Evolutionary conservation across 2,797 vertebrate species (phyloP).

Genomic region (Chelon auratus): DNA sequence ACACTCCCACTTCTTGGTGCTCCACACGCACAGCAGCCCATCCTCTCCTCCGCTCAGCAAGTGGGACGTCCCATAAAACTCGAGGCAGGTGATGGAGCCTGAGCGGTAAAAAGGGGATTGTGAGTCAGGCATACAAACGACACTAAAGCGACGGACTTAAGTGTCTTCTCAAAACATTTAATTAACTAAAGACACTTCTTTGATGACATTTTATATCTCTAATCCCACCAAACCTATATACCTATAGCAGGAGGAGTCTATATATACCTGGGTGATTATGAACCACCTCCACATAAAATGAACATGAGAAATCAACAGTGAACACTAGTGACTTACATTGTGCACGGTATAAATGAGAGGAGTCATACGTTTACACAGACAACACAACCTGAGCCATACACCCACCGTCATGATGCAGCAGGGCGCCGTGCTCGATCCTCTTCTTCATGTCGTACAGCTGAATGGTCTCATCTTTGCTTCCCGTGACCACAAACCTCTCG

Average conservation of each 20-base stretch:
- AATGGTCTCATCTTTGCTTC: slow-evolving; percentile 97
- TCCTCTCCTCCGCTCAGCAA: slow-evolving; percentile 95
- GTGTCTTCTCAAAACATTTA: background rate
- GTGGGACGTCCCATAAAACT: slow-evolving; percentile 91
- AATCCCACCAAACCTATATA: no score
- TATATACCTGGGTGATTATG: no score
- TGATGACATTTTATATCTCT: no score
- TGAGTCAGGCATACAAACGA: background rate
- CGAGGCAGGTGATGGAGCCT: slow-evolving; percentile 91
- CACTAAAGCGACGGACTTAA: background rate
- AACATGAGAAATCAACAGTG: no score
- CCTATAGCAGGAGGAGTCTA: no score
- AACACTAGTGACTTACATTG: no score
- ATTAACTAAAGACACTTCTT: background rate
- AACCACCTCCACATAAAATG: no score
- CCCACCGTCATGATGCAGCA: slow-evolving; percentile 93
- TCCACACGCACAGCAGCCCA: slow-evolving; percentile 95
- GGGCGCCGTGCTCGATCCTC: slow-evolving; percentile 88
- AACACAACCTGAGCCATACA: background rate
- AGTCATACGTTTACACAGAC: background rate
- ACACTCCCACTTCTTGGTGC: slow-evolving; percentile 96
- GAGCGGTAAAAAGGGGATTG: background rate
- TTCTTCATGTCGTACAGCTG: slow-evolving; percentile 97
- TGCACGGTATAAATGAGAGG: background rate
- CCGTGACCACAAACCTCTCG: slow-evolving; percentile 92